Base-by-base conservation (phyloP, 2,797 vertebrate genomes). In the Emydoidea blandingii region DNA sequence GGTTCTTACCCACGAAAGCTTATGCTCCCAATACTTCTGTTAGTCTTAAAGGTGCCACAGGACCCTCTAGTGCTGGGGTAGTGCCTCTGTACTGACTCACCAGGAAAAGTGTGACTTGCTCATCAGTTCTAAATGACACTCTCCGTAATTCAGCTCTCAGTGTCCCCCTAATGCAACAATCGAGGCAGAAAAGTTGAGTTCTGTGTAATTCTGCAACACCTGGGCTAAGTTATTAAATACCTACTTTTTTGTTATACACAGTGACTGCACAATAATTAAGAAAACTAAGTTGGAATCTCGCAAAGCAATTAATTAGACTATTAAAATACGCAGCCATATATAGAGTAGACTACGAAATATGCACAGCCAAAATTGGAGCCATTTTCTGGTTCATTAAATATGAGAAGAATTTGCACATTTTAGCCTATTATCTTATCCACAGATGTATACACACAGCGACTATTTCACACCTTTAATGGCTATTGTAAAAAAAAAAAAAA, bases 241-340 rank as follows among this genome's bases (percentile, higher is more conserved):
- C 6, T 47, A 47, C 37, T 29, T 4, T 93, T 94, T 94, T 96
- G 94, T 82, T 96, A 92, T 91, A 44, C 52, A 79, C 65, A 81
- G 18, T 9, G 91, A 76, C 82, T 87, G 94, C 88, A 95, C 62
- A 91, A 92, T 91, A 81, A 97, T 68, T 81, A 96, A 97, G 90
- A 34, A 94, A 90, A 91, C 94, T 53, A 92, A 91, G 88, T 94
- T 97, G 97, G 93, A 96, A 95, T 92, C 91, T 92, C 86, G 81
- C 83, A 88, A 90, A 93, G 91, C 93, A 96, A 97, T 97, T 98
- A 97, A 98, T 98, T 98, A 98, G 97, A 88, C 97, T 97, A 97
- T 97, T 96, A 96, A 96, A 97, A 96, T 92, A 95, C 59, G 37
- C 16, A 54, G 10, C 59, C 9, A 27, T 89, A 95, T 91, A 84